Conservation (phyloP, 2,888 invertebrate species). For the Lysandra coridon region DNA sequence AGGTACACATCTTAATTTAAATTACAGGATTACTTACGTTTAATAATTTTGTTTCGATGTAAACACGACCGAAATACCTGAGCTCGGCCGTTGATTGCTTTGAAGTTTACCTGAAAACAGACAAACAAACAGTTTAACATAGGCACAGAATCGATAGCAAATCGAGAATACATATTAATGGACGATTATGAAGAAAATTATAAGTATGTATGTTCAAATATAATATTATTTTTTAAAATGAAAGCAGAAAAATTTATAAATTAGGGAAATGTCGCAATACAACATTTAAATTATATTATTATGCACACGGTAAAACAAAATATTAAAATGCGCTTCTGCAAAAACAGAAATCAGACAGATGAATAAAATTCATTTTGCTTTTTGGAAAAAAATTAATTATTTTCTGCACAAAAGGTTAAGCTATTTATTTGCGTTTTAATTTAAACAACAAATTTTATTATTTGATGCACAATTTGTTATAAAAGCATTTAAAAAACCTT, state of each 20-base stretch:
- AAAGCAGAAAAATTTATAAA: not conserved
- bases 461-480: not conserved
- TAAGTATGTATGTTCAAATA: too few species aligned
- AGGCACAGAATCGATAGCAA: not conserved
- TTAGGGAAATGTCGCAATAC: not conserved
- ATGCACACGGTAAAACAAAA: too few species aligned
- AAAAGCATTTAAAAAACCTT: not conserved
- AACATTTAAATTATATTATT: too few species aligned
- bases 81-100: slow-evolving; percentile 31
- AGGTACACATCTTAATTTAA: slow-evolving; percentile 15
- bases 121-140: slow-evolving; percentile 32
- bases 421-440: not conserved
- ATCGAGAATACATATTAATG: not conserved
- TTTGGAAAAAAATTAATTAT: too few species aligned
- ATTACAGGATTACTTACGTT: slow-evolving; percentile 29
- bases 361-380: not conserved
- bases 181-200: too few species aligned
- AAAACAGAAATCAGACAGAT: not conserved
- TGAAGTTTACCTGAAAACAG: slow-evolving; percentile 42
- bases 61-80: slow-evolving; percentile 22
- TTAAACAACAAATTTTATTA: not conserved
- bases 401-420: too few species aligned
- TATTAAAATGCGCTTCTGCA: too few species aligned
- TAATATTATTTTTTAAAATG: not conserved
- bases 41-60: slow-evolving; percentile 19